Evolutionary conservation across 2,113 vertebrate genomes (phyloP), one percentile per base, ranked within the genome.

Genomic region (Proteles cristata): DNA sequence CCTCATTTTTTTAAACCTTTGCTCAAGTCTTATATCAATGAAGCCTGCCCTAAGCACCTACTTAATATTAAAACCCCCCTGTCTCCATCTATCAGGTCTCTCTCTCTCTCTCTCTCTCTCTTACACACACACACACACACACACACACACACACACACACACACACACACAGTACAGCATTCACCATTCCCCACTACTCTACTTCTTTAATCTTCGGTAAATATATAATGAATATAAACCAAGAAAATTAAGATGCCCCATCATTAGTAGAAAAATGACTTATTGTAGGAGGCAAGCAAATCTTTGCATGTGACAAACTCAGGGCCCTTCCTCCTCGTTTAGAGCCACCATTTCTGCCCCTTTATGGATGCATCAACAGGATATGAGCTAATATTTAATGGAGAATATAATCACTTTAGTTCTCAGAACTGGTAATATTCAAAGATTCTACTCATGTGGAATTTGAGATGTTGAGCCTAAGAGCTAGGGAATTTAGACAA

Each of bases 51-150:
- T 86, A 8, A 58, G 26, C 3, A 28, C 11, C n/a, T 33, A n/a
- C 19, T 65, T 48, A 85, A 50, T 2, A 58, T 5, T 17, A 33
- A 93, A 55, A 43, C 17, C 1, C 26, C 0, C 3, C 39, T 39
- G 17, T 21, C 55, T 58, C 55, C 7, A 21, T 58, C 5, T 39
- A 39, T 39, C 39, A 4, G 1, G 16, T 17, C 53, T 17, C 15
- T 6, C 53, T 55, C 16, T 19, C 14, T 53, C 6, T 23, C 55
- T 23, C 55, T 23, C 55, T 3, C 26, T 0, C 10, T 4, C 26
- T 3, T 4, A 4, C 50, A 2, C 50, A 12, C 50, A 12, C 50
- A 12, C 50, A 12, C 1, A 39, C 1, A 45, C 1, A 19, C 48
- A 50, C 25, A 19, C 14, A 39, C 39, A 39, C 1, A 39, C 1